phyloP scores from a whole-genome alignment of 2,888 invertebrate genomes.

The Philaethria dido region DNA sequence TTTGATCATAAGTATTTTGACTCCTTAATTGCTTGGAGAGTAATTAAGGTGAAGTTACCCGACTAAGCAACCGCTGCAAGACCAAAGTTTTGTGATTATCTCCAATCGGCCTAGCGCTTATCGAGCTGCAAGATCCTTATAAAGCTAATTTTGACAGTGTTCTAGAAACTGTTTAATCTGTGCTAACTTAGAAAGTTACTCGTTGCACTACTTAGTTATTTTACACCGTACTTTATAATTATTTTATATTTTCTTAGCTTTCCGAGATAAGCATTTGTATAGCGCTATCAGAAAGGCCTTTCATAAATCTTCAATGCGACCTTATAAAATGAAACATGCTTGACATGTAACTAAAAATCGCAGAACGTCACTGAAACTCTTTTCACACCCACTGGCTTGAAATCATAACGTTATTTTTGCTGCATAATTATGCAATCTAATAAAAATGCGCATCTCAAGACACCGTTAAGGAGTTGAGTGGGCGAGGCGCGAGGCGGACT shows the following conservation, averaged over 20 bases:
- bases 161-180: constrained; percentile 7
- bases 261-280: neutral
- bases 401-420: constrained; percentile 40
- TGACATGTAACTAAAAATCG: constrained; percentile 26
- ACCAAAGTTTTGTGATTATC: constrained; percentile 43
- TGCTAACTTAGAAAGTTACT: neutral
- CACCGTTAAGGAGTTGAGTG: constrained; percentile 49
- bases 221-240: neutral
- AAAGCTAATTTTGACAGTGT: constrained; percentile 24
- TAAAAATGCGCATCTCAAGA: constrained; percentile 56
- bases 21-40: constrained; percentile 37
- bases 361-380: constrained; percentile 28
- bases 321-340: constrained; percentile 27
- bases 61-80: constrained; percentile 30
- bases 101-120: constrained; percentile 46
- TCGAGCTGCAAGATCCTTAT: constrained; percentile 44
- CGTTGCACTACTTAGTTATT: neutral
- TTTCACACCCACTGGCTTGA: constrained; percentile 42
- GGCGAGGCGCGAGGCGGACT: constrained; percentile 54
- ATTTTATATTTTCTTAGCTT: neutral
- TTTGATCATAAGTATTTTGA: constrained; percentile 35
- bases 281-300: constrained; percentile 3
- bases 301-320: constrained; percentile 23
- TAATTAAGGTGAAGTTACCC: constrained; percentile 38
- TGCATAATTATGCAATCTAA: constrained; percentile 47